Conservation (phyloP, 1,140 invertebrate species). For the Brevipalpus yothersi region DNA sequence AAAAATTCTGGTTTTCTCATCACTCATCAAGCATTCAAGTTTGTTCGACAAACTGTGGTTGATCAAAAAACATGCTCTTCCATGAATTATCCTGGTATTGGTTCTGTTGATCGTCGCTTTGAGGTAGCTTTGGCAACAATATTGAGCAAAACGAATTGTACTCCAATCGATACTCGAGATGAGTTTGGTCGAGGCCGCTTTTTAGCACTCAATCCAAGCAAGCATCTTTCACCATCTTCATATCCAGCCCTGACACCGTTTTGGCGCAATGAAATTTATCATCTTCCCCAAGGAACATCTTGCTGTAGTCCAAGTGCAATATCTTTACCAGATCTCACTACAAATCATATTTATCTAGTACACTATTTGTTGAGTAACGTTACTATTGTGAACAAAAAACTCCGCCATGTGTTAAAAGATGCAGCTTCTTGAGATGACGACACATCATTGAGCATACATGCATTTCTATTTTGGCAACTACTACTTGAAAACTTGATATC, state of each 20-base stretch:
- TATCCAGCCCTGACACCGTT: background rate
- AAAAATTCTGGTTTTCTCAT: background rate
- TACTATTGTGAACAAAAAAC: no score
- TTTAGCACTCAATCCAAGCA: background rate
- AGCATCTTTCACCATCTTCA: background rate
- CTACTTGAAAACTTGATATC: no score
- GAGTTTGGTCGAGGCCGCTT: background rate
- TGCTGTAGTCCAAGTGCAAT: background rate
- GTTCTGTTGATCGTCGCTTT: background rate
- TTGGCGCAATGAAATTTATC: background rate
- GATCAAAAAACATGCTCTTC: no score
- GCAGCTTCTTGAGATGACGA: no score
- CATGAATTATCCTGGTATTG: background rate
- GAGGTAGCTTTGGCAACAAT: background rate
- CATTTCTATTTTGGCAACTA: no score
- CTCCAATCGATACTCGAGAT: background rate
- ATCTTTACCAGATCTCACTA: background rate
- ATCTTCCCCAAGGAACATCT: background rate
- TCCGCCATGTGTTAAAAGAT: no score
- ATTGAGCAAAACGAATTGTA: background rate
- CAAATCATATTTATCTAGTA: background rate
- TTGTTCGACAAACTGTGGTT: no score
- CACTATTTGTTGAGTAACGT: no score
- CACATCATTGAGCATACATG: no score
- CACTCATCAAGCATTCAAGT: background rate